These are phyloP conservation scores for Danio tinwini DNA, from an alignment of 2,797 vertebrate species.

Conservation along the genomic window DNA sequence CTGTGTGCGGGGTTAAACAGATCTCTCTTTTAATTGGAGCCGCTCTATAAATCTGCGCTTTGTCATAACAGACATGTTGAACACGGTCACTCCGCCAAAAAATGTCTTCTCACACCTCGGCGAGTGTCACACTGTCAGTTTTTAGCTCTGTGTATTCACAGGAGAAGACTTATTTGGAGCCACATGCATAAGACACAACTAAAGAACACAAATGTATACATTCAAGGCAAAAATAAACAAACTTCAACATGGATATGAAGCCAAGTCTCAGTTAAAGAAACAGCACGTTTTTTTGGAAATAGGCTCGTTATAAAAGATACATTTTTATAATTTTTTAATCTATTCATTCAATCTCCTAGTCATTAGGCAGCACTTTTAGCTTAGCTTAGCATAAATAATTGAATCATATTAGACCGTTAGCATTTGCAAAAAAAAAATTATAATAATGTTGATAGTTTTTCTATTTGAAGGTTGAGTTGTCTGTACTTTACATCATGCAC, in stretches of 20 bases:
- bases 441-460: too few species aligned
- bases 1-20: slow-evolving; percentile 29
- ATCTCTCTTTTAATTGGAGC: slow-evolving; percentile 53
- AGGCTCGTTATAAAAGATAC: too few species aligned
- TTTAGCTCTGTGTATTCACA: slow-evolving; percentile 25
- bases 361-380: too few species aligned
- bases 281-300: too few species aligned
- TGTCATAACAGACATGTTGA: slow-evolving; percentile 62
- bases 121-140: slow-evolving; percentile 30
- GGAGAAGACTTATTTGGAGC: slow-evolving; percentile 42
- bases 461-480: too few species aligned
- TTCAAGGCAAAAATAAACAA: slow-evolving; percentile 17
- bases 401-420: too few species aligned
- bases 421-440: too few species aligned
- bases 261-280: not conserved
- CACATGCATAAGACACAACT: not conserved
- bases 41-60: slow-evolving; percentile 57
- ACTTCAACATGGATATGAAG: not conserved
- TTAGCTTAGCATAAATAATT: too few species aligned
- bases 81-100: slow-evolving; percentile 40
- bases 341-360: too few species aligned
- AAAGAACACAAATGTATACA: slow-evolving; percentile 29
- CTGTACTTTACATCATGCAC: too few species aligned
- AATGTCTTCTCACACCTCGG: slow-evolving; percentile 50
- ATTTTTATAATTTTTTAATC: too few species aligned